These are phyloP conservation scores for Temnothorax nylanderi DNA, from an alignment of 1,140 invertebrate species.

Conservation along the genomic window DNA sequence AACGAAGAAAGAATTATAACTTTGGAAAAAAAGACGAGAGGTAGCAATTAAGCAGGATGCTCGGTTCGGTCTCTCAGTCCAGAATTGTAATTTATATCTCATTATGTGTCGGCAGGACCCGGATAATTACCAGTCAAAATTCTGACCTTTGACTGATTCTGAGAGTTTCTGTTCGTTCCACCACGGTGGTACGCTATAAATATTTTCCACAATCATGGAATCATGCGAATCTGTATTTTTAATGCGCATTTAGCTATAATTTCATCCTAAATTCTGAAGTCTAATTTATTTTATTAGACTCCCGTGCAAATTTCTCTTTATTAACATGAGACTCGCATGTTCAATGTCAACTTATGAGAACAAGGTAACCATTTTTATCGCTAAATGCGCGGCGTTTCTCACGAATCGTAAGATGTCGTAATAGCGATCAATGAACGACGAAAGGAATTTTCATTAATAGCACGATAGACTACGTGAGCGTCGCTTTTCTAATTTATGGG, in stretches of 20 bases:
- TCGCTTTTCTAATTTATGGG: constrained; percentile 26
- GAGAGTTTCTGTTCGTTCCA: background rate
- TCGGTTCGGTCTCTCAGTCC: background rate
- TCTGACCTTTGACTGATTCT: background rate
- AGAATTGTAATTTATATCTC: constrained; percentile 15
- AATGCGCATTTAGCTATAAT: background rate
- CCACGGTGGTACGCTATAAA: background rate
- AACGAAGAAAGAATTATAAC: background rate
- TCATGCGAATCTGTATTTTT: background rate
- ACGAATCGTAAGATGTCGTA: background rate
- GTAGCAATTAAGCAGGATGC: background rate
- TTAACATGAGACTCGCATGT: background rate
- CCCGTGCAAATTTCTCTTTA: background rate
- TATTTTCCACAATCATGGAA: background rate
- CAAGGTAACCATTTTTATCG: background rate
- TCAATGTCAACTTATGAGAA: background rate
- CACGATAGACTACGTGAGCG: background rate
- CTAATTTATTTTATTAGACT: background rate
- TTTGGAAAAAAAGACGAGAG: background rate
- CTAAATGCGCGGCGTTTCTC: constrained; percentile 5
- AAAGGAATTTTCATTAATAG: background rate
- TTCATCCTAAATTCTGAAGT: background rate
- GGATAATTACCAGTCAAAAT: background rate
- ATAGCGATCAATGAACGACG: background rate
- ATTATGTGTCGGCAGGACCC: background rate